Base-by-base conservation (phyloP, 1,140 invertebrate species). In the Drosophila arawakana region DNA sequence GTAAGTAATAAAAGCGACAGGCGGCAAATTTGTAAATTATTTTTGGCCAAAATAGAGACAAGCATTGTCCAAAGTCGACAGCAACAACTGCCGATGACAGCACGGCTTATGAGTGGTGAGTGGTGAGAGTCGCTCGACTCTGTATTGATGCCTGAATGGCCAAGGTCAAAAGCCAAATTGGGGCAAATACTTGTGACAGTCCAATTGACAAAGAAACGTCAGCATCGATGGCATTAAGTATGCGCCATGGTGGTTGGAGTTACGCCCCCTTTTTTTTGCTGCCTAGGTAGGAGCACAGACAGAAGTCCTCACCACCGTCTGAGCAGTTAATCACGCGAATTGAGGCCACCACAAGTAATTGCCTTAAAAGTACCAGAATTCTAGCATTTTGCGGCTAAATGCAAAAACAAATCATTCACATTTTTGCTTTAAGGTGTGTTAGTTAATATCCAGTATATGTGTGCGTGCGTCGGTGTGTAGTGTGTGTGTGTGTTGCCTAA, bases 281-380 rank as follows among this genome's bases (percentile, higher is more conserved):
- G 8, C 7, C 30, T 46, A n/a, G 30, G 46, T 11, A 46, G 1
- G n/a, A 46, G 30, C 18, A 2, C 30, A 47, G 43, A 60, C 58
- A 47, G 57, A 44, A 49, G 65, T 61, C 34, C 71, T 54, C 25
- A 62, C 71, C 80, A 68, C 80, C 21, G 74, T 69, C 83, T 79
- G 81, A 82, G 80, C 82, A 86, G 80, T 86, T 88, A 88, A 86
- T 88, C 80, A 80, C 84, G 54, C 68, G 73, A 65, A 75, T 80
- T 76, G 76, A 70, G 73, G 69, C 63, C 55, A 73, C 37, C 61
- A 41, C 54, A 69, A 76, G 82, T 86, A 85, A 86, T 85, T 85
- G 82, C 82, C 82, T 88, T 82, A 82, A 81, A 78, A 86, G 65
- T 70, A 35, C 50, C 2, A 30, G 25, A 30, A 30, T 30, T 30